These are phyloP conservation scores for Tachyglossus aculeatus DNA, from an alignment of 2,797 vertebrate genomes.

Conservation along the genomic window DNA sequence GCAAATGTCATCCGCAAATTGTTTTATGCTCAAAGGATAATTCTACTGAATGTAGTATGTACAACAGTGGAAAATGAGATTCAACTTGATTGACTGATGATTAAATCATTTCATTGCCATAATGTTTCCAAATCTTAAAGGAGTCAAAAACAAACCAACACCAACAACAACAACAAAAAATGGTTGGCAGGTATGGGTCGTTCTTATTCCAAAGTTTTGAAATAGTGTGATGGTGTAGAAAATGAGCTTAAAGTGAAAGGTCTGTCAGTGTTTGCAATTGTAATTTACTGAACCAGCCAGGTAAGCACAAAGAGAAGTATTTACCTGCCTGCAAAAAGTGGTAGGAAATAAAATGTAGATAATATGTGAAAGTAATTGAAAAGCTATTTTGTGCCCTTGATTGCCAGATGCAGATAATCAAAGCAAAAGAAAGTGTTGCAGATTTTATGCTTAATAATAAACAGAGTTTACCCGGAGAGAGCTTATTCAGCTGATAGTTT, in stretches of 20 bases:
- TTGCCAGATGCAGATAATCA: background rate
- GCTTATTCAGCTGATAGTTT: too few relatives aligned
- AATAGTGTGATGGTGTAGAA: background rate
- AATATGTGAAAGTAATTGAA: background rate
- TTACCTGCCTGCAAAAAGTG: background rate
- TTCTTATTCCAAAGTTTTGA: background rate
- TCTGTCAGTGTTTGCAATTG: background rate
- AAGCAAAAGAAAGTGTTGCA: too few relatives aligned
- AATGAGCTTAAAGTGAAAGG: background rate
- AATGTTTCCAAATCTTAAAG: slow-evolving; percentile 9
- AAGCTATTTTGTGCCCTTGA: background rate
- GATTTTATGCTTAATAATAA: too few relatives aligned
- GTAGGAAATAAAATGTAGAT: background rate
- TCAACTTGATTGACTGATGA: too few relatives aligned
- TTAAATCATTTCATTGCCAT: background rate
- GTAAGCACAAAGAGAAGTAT: background rate
- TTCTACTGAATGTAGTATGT: too few relatives aligned
- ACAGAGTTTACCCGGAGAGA: too few relatives aligned
- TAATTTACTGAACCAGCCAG: background rate
- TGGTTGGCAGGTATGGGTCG: background rate
- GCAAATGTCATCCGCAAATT: too few relatives aligned
- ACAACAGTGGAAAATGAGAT: too few relatives aligned
- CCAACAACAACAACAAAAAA: too few relatives aligned
- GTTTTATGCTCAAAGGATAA: too few relatives aligned
- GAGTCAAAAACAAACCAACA: too few relatives aligned